Base-by-base conservation (phyloP, 2,113 vertebrate genomes). In the Climacteris rufus region DNA sequence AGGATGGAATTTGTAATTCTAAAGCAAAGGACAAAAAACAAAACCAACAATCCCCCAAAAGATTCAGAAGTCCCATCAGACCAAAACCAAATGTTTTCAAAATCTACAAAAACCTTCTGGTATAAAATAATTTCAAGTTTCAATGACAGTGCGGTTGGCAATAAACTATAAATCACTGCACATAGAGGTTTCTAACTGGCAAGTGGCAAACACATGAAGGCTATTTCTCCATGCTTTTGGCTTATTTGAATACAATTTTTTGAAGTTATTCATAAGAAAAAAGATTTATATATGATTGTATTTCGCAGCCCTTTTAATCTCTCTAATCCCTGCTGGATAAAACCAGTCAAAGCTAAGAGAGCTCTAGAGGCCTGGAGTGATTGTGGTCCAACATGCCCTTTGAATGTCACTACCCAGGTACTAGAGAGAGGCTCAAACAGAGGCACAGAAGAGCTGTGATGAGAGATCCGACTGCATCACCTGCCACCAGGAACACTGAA, bases 41-140 rank as follows among this genome's bases (percentile, higher is more conserved):
- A 94, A 94, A 40, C 50, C 42, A 94, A 42, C 13, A 81, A 24
- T 22, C 6, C 37, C 39, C 54, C 2, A 9, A 89, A 95, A 89
- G 22, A 56, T 82, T 93, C 50, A 85, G 57, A 93, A 76, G 66
- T 74, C 84, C 19, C 57, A 77, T 80, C 37, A 91, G 87, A 87
- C 82, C 19, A 65, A 96, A 94, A 39, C 61, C 61, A 93, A 96
- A 76, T 72, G 64, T 91, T 96, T 95, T 95, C 63, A 82, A 89
- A 93, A 87, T 87, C 63, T 77, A 42, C 28, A 89, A 65, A 89
- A 84, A 79, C 14, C 63, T 90, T 88, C 85, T 86, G 59, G 78
- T 91, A 70, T 87, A 82, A 96, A 95, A 94, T 83, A 89, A 93
- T 66, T 81, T 88, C 52, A 72, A 94, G 47, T 90, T 90, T 83